Base-by-base conservation (phyloP, 2,888 invertebrate genomes). In the Saturnia japonica region DNA sequence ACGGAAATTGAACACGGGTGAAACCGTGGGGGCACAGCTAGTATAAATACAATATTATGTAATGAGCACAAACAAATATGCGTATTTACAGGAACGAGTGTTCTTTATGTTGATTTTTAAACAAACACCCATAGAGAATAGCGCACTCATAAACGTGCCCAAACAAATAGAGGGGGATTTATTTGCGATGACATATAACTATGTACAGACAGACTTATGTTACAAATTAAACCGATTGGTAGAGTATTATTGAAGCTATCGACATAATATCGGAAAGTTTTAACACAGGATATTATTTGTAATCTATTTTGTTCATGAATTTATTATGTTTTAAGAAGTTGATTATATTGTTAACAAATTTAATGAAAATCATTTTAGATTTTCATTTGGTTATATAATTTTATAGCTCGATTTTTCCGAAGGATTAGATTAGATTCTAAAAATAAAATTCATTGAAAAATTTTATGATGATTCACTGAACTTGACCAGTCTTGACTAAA, bases 151-250 rank as follows among this genome's bases (percentile, higher is more conserved):
- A 86, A 86, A 86, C 80, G 78, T 76, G 75, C 79, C 80, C 83
- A 77, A 77, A 74, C 79, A 88, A 90, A 89, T 85, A 89, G 77
- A 85, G 87, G 89, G 89, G 78, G 76, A 82, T 77, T 82, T 83
- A 86, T 88, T 88, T 88, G 85, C 85, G 70, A 77, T 77, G 80
- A 77, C 77, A 75, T 77, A 70, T 72, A 72, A 75, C 69, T 73
- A 69, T 60, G 57, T 43, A 71, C 51, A 60, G 64, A 51, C 54
- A 42, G 67, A 70, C 54, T 64, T 68, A 40, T 77, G 80, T 80
- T 80, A 79, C 78, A 80, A 82, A 82, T 82, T 83, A 79, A 82
- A 83, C 76, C 72, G 60, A 67, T 62, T 57, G 71, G 71, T 67
- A 68, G 67, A 68, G 68, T 68, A 71, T 74, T 73, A 70, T 68